Percentiles rank a stretch among this genome's conserved stretches.
Conservation (phyloP, 2,888 invertebrate species). For the Drosophila maculinotata region DNA sequence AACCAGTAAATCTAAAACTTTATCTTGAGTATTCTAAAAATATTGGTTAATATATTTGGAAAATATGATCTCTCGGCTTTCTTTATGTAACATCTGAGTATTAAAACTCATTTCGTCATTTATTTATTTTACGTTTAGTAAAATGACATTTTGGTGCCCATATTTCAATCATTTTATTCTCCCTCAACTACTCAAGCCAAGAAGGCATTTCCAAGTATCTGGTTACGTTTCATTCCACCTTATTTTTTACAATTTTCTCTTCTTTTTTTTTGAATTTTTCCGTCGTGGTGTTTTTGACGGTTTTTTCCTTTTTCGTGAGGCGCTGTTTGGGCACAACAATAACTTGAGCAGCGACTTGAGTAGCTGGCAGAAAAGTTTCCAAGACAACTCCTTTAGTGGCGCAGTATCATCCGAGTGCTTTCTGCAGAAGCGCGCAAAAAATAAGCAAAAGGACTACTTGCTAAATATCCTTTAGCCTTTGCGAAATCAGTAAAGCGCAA, state of each 20-base stretch:
- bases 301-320: slow-evolving; percentile 35
- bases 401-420: slow-evolving; percentile 31
- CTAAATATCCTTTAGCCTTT: slow-evolving; percentile 78
- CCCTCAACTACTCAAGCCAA: slow-evolving; percentile 18
- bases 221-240: slow-evolving; percentile 60
- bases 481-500: slow-evolving; percentile 82
- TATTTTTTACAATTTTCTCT: slow-evolving; percentile 28
- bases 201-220: slow-evolving; percentile 60
- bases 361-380: slow-evolving; percentile 81
- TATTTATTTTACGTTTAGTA: background rate
- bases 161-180: slow-evolving; percentile 17
- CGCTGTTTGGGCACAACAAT: slow-evolving; percentile 52
- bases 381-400: slow-evolving; percentile 81
- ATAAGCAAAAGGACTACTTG: slow-evolving; percentile 69
- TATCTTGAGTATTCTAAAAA: no score
- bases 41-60: no score
- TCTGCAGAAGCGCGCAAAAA: slow-evolving; percentile 32
- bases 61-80: no score
- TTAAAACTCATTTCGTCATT: slow-evolving; percentile 4
- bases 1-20: no score
- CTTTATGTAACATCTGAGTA: no score
- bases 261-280: slow-evolving; percentile 45
- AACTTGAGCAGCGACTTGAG: slow-evolving; percentile 73
- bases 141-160: slow-evolving; percentile 11
- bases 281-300: slow-evolving; percentile 32